phyloP scores from a whole-genome alignment of 1,140 invertebrate species.

The Drosophila pseudoananassae region DNA sequence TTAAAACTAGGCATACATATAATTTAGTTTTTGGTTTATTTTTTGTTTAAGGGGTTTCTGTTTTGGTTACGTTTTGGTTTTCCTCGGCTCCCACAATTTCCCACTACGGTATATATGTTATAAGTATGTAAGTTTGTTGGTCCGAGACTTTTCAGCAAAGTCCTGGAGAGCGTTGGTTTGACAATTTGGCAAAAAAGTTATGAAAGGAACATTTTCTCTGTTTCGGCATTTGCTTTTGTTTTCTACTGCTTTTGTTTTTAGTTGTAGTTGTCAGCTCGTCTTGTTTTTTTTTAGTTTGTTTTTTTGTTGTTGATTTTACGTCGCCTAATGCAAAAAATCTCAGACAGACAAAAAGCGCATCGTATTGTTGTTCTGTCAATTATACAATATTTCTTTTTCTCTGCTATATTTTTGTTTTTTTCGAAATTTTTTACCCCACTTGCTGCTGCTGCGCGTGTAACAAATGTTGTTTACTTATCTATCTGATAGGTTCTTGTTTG shows the following conservation, averaged over 20 bases:
- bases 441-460: slow-evolving; percentile 57
- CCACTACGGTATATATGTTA: slow-evolving; percentile 44
- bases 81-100: slow-evolving; percentile 21
- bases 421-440: slow-evolving; percentile 39
- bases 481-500: slow-evolving; percentile 69
- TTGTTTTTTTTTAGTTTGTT: slow-evolving; percentile 30
- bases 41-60: slow-evolving; percentile 23
- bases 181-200: slow-evolving; percentile 83
- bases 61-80: slow-evolving; percentile 25
- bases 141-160: slow-evolving; percentile 68
- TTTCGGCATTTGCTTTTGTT: slow-evolving; percentile 52
- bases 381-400: slow-evolving; percentile 58
- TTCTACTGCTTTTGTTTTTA: slow-evolving; percentile 27
- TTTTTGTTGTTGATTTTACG: slow-evolving; percentile 30
- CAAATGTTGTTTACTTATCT: slow-evolving; percentile 76
- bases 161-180: slow-evolving; percentile 81
- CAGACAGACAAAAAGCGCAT: slow-evolving; percentile 73
- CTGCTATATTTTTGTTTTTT: slow-evolving; percentile 22
- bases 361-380: slow-evolving; percentile 67
- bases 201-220: slow-evolving; percentile 80
- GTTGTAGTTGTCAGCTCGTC: slow-evolving; percentile 21
- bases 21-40: slow-evolving; percentile 26
- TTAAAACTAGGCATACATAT: slow-evolving; percentile 52
- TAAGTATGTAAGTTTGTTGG: slow-evolving; percentile 58
- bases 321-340: slow-evolving; percentile 71